These are phyloP conservation scores for Coregonus ussuriensis DNA, from an alignment of 2,797 vertebrate species.

Conservation along the genomic window DNA sequence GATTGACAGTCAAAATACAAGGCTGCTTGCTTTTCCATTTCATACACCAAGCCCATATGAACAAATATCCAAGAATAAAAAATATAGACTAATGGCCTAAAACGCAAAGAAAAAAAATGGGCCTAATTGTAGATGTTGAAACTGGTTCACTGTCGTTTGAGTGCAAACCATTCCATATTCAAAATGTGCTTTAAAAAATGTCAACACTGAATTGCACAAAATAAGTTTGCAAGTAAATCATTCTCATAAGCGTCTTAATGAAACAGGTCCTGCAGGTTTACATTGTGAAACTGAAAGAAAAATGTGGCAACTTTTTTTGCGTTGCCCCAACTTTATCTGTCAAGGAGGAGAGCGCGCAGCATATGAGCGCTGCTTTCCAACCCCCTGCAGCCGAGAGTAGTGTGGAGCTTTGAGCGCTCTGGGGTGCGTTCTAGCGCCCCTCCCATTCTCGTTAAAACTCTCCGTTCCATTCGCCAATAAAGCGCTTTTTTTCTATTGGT, in stretches of 20 bases:
- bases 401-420: constrained; percentile 37
- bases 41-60: not conserved
- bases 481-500: constrained; percentile 66
- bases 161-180: not conserved
- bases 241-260: not conserved
- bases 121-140: no score
- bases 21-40: not conserved
- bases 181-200: not conserved
- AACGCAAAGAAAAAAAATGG: no score
- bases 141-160: no score
- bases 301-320: not conserved
- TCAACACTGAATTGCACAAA: not conserved
- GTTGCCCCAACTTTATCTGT: constrained; percentile 23
- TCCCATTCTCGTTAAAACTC: constrained; percentile 62
- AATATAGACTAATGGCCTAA: no score
- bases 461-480: constrained; percentile 64
- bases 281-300: constrained; percentile 11
- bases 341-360: constrained; percentile 50
- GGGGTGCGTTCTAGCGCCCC: constrained; percentile 49
- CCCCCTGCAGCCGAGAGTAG: not conserved
- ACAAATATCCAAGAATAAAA: not conserved
- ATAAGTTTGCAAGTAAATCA: not conserved
- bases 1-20: not conserved
- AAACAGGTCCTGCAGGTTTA: constrained; percentile 58
- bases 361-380: constrained; percentile 26